These are phyloP conservation scores for Cynopterus brachyotis DNA, from an alignment of 2,113 vertebrate species.

Conservation along the genomic window DNA sequence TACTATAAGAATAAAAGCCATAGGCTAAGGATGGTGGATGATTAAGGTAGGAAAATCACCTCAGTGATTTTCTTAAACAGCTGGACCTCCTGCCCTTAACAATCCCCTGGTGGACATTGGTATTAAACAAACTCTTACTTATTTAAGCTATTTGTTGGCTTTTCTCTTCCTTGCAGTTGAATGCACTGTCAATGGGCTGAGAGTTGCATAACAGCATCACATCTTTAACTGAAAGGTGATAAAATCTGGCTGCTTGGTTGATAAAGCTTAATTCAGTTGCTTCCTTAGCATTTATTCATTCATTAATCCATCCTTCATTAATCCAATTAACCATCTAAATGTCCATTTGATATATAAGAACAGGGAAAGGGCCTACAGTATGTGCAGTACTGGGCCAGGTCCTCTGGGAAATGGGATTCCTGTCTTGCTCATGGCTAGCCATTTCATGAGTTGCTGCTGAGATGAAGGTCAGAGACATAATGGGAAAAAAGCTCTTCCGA, in stretches of 20 bases:
- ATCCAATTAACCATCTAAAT: neutral
- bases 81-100: neutral
- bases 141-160: neutral
- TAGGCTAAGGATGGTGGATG: neutral
- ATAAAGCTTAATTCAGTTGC: neutral
- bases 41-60: neutral
- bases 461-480: neutral
- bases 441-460: neutral
- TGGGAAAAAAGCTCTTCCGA: neutral
- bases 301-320: neutral
- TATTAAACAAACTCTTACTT: neutral
- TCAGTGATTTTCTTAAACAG: neutral
- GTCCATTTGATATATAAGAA: neutral
- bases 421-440: neutral
- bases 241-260: neutral
- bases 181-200: neutral
- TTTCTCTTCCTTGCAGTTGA: neutral
- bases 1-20: neutral
- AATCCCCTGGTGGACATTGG: neutral
- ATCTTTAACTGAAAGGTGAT: neutral
- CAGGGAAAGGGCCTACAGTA: neutral
- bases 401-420: neutral
- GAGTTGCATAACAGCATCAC: neutral
- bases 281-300: neutral
- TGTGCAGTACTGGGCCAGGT: neutral